Evolutionary conservation across 2,888 invertebrate species (phyloP), one percentile per base, ranked within the genome.

Genomic region (Lithophane ornitopus): DNA sequence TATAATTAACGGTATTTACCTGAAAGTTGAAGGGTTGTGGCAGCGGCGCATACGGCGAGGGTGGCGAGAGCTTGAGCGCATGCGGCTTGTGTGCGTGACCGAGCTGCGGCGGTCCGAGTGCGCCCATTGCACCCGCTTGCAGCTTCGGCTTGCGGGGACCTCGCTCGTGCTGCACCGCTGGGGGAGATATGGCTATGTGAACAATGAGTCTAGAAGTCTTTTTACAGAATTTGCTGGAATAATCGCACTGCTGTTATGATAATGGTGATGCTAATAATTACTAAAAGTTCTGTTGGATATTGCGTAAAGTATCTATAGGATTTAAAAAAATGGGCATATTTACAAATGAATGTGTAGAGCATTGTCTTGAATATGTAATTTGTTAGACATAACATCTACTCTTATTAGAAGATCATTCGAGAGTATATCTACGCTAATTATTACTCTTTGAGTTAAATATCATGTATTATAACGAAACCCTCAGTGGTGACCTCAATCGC

Each of bases 141-240:
- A 98, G 95, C 95, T 99, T 99, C 11, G 99, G 99, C 95, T 99
- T 99, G 78, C 99, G 97, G 0, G 99, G 99, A 12, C 99, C 99
- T 65, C 99, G 97, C 95, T 99, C 99, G 96, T 99, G 99, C 95
- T 99, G 99, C 81, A 99, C 99, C 93, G 99, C 99, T 99, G 97
- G 71, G 67, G 62, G 44, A 82, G 56, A 66, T 80, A 81, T 61
- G 59, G 76, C 46, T 58, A 70, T 68, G 49, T 54, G 63, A 72
- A 63, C 46, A 34, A 65, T 54, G 16, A 76, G 54, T 68, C 44
- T 69, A 54, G 58, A 75, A 80, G 19, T 80, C 16, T 62, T 28
- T 3, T 14, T 19, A 19, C n/a, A 61, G 14, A 44, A 34, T 11
- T 34, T 19, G n/a, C 44, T 16, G 8, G 12, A 66, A 65, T 34